A percentile compares a stretch with the other conserved stretches of the same genome.
phyloP scores from a whole-genome alignment of 2,888 invertebrate species.

The Archips xylosteana region DNA sequence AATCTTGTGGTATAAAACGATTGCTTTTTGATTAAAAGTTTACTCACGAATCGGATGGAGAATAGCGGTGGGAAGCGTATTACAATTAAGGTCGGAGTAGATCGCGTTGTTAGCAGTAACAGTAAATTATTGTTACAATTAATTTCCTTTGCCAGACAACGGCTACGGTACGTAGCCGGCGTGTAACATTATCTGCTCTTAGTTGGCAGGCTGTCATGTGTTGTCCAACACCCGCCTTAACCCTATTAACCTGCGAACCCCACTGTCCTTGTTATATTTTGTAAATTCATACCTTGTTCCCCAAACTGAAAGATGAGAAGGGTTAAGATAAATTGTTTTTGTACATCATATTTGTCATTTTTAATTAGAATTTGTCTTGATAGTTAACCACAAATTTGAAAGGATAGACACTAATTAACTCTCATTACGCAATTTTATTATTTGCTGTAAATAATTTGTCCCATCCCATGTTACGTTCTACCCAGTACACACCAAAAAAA shows the following conservation, averaged over 20 bases:
- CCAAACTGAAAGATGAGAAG: slow-evolving; percentile 45
- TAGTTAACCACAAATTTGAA: neutral
- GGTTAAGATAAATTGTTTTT: slow-evolving; percentile 44
- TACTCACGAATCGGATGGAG: neutral
- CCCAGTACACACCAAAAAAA: too few species aligned
- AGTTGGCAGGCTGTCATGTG: slow-evolving; percentile 46
- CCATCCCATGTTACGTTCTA: too few species aligned
- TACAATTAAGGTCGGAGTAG: slow-evolving; percentile 12
- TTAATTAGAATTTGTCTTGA: slow-evolving; percentile 23
- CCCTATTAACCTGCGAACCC: slow-evolving; percentile 63
- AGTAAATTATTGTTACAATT: slow-evolving; percentile 38
- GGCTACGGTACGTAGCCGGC: neutral
- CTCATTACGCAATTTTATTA: too few species aligned
- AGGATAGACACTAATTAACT: neutral
- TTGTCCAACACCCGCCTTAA: slow-evolving; percentile 51
- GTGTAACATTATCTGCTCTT: slow-evolving; percentile 38
- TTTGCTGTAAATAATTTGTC: too few species aligned
- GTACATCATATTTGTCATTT: slow-evolving; percentile 28
- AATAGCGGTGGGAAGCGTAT: neutral
- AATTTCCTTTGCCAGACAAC: slow-evolving; percentile 23
- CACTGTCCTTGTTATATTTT: slow-evolving; percentile 43
- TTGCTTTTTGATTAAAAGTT: slow-evolving; percentile 25
- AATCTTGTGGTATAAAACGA: slow-evolving; percentile 31
- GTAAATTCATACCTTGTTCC: slow-evolving; percentile 39
- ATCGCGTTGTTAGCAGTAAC: slow-evolving; percentile 1